Evolutionary conservation across 2,888 invertebrate species (phyloP), one percentile per base, ranked within the genome.

Genomic region (Choristoneura rosaceana): DNA sequence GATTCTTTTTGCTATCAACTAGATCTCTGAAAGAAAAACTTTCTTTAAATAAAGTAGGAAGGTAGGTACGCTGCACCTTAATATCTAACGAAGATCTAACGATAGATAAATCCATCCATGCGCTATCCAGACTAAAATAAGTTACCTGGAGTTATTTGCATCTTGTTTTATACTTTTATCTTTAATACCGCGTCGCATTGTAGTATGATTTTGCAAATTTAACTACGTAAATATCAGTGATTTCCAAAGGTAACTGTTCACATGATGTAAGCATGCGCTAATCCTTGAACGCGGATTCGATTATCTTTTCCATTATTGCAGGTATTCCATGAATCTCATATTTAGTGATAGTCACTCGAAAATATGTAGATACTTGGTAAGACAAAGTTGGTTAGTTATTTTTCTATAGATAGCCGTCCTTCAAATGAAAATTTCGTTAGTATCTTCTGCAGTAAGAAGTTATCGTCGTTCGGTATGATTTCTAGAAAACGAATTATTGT

Each of bases 1-100:
- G 75, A 17, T 45, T 17, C 15, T 76, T 70, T 15, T 62, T 68
- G 4, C 9, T 15, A 3, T 60, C 60, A 15, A 8, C 15, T 17
- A 17, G 7, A 33, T 34, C 43, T 12, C 55, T 55, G 25, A 25
- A 55, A 55, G 52, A 55, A 7, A 25, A 55, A 4, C 4, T 55
- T 25, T 12, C 7, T 52, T 3, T 25, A n/a, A 25, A 3, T 55
- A 12, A 12, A 55, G 2, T 55, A 10, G 7, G 8, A 9, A 55
- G 12, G 43, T 12, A 4, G 43, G 43, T 43, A 43, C 12, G 43
- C 43, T 12, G 12, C 12, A 43, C 12, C n/a, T n/a, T 15, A 1
- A 47, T 4, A 47, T 15, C 1, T 38, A 38, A n/a, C n/a, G n/a
- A n/a, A n/a, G n/a, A n/a, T n/a, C n/a, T n/a, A n/a, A n/a, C n/a